Conservation (phyloP, 1,140 invertebrate genomes). For the Phymastichus coffea region DNA sequence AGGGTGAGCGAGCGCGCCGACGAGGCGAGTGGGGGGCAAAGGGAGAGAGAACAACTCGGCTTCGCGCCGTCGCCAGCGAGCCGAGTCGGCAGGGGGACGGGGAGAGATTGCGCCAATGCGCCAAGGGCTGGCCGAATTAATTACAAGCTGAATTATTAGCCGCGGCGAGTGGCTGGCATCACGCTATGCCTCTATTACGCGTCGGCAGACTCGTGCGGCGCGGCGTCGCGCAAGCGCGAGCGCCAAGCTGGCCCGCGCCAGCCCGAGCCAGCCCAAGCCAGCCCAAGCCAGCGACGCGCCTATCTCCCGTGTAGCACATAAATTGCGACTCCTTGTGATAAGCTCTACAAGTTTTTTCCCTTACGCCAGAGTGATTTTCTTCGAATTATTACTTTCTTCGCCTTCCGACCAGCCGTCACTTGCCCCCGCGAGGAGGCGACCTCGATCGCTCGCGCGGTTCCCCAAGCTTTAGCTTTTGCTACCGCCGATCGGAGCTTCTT, state of each 20-base stretch:
- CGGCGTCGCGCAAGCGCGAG: too few relatives aligned
- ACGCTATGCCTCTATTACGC: constrained; percentile 14
- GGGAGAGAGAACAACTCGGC: constrained; percentile 23
- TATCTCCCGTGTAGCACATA: background rate
- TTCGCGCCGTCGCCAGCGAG: too few relatives aligned
- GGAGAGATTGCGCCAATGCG: constrained; percentile 10
- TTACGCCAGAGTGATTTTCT: background rate
- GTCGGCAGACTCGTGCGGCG: too few relatives aligned
- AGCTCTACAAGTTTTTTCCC: constrained; percentile 8
- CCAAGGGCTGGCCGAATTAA: constrained; percentile 19
- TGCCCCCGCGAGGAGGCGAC: too few relatives aligned
- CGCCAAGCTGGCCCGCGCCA: too few relatives aligned
- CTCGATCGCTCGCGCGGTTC: too few relatives aligned
- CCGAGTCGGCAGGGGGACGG: constrained; percentile 14
- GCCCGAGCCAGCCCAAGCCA: too few relatives aligned
- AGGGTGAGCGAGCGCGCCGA: background rate
- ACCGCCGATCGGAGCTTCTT: background rate
- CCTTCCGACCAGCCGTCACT: too few relatives aligned
- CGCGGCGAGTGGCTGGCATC: background rate
- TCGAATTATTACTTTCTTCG: too few relatives aligned
- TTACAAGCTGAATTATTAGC: constrained; percentile 15
- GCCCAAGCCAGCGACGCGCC: too few relatives aligned
- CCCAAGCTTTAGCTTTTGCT: background rate
- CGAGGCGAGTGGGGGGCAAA: too few relatives aligned
- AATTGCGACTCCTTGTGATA: constrained; percentile 5